Percentiles rank a stretch among this genome's conserved stretches.
Conservation (phyloP, 2,797 vertebrate species). For the Acrocephalus scirpaceus region DNA sequence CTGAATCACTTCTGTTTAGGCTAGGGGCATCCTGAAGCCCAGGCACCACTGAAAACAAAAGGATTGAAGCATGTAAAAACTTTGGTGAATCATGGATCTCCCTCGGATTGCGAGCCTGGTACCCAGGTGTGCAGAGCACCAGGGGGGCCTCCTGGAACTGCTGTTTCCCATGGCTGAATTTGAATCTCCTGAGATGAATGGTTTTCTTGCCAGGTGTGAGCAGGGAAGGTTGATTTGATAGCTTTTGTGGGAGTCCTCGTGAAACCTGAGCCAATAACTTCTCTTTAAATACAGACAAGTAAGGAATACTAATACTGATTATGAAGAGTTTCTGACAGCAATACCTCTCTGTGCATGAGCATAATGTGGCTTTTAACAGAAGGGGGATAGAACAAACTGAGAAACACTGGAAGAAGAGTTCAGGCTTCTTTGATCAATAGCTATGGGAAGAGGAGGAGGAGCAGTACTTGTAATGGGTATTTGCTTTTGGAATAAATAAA, state of each 20-base stretch:
- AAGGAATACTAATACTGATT: neutral
- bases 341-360: neutral
- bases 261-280: neutral
- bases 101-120: neutral
- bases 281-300: neutral
- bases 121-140: neutral
- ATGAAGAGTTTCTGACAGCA: neutral
- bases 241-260: neutral
- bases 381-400: neutral
- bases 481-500: constrained; percentile 20
- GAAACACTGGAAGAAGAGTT: neutral
- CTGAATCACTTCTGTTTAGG: neutral
- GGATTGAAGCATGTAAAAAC: neutral
- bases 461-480: neutral
- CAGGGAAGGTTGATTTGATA: neutral
- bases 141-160: neutral
- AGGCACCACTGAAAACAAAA: neutral
- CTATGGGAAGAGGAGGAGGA: neutral
- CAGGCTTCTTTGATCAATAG: neutral
- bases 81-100: neutral
- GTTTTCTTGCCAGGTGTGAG: neutral
- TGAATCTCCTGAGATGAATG: neutral
- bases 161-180: neutral
- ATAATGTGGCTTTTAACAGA: neutral
- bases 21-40: neutral